A percentile compares a stretch with the other conserved stretches of the same genome.
These are phyloP conservation scores for Lampris incognitus DNA, from an alignment of 2,113 vertebrate genomes.

Conservation along the genomic window DNA sequence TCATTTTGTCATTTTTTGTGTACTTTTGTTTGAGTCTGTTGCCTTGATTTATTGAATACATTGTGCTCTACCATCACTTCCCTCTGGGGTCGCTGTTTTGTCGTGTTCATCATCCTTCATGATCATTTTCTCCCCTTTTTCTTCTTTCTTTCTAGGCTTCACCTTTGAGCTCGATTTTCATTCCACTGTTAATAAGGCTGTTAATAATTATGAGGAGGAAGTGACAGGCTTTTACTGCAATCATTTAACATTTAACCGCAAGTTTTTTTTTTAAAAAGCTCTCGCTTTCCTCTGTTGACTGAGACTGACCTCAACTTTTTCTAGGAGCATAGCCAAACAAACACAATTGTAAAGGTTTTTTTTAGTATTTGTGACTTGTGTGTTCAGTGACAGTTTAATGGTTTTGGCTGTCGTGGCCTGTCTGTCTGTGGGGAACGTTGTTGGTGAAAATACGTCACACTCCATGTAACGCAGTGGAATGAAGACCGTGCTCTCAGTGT, in stretches of 20 bases:
- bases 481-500: conserved; percentile 46
- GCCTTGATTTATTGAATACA: conserved; percentile 81
- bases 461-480: conserved; percentile 41
- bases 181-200: conserved; percentile 36
- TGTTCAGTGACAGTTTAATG: background rate
- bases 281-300: background rate
- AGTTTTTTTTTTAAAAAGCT: too few species aligned
- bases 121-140: too few species aligned
- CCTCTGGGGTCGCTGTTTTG: conserved; percentile 60
- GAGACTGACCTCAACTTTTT: conserved; percentile 14
- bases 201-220: background rate
- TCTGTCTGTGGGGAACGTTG: background rate
- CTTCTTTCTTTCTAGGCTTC: conserved; percentile 1
- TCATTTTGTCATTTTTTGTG: conserved; percentile 49
- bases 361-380: conserved; percentile 12
- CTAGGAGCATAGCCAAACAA: conserved; percentile 26
- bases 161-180: conserved; percentile 42
- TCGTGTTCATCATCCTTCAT: conserved; percentile 44
- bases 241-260: background rate
- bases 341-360: background rate
- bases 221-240: background rate
- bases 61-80: conserved; percentile 75
- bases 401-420: background rate
- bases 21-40: conserved; percentile 68
- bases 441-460: conserved; percentile 1